These are phyloP conservation scores for Notospermus geniculatus DNA, from an alignment of 1,140 invertebrate genomes.

Conservation along the genomic window DNA sequence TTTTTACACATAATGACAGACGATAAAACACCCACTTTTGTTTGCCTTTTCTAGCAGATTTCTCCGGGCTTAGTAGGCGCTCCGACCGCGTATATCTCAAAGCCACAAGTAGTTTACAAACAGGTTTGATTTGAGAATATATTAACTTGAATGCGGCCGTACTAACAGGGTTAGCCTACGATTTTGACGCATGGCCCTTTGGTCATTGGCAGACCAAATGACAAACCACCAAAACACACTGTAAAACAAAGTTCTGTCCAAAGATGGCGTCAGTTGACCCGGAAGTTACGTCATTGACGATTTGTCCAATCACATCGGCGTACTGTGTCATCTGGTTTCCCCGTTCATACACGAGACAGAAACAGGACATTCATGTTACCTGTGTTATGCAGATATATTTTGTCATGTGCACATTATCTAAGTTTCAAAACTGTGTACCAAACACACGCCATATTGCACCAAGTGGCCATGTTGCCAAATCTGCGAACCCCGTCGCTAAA, in stretches of 20 bases:
- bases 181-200: slow-evolving; percentile 4
- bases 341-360: too few species aligned
- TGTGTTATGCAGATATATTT: too few species aligned
- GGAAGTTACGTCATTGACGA: neutral
- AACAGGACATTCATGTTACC: too few species aligned
- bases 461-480: too few species aligned
- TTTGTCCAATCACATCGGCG: neutral
- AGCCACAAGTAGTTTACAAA: slow-evolving; percentile 47
- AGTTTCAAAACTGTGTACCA: too few species aligned
- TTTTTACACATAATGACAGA: slow-evolving; percentile 15
- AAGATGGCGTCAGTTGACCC: too few species aligned
- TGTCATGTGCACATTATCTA: too few species aligned
- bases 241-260: too few species aligned
- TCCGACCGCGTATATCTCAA: slow-evolving; percentile 49
- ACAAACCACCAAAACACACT: too few species aligned
- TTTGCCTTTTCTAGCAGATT: slow-evolving; percentile 45
- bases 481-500: too few species aligned
- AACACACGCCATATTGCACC: too few species aligned
- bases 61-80: slow-evolving; percentile 41
- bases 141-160: slow-evolving; percentile 2
- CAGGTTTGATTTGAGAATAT: slow-evolving; percentile 43
- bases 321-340: neutral
- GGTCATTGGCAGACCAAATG: too few species aligned
- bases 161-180: slow-evolving; percentile 7
- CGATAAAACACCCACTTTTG: slow-evolving; percentile 23